These are phyloP conservation scores for Poeciliopsis infans DNA, from an alignment of 2,797 vertebrate species.

Conservation along the genomic window DNA sequence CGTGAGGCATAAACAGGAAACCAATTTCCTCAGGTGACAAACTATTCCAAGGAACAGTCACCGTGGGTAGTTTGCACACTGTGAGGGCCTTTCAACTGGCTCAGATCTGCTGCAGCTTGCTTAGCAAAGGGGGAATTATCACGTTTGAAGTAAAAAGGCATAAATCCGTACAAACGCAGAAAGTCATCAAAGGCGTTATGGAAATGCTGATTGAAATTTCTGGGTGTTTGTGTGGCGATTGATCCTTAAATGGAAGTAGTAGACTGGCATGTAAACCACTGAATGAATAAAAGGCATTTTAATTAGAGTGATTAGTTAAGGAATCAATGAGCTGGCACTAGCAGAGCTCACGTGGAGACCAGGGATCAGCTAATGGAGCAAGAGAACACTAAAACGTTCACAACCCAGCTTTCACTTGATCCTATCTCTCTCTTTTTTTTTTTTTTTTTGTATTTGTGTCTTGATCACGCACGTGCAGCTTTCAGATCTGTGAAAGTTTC, in stretches of 20 bases:
- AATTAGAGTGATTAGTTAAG: constrained; percentile 77
- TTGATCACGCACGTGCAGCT: constrained; percentile 29
- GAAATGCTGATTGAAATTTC: constrained; percentile 37
- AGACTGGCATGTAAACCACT: constrained; percentile 65
- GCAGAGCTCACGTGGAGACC: constrained; percentile 60
- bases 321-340: constrained; percentile 78
- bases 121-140: constrained; percentile 17
- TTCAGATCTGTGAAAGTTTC: constrained; percentile 32
- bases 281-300: constrained; percentile 78
- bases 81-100: constrained; percentile 26
- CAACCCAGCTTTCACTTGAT: constrained; percentile 29
- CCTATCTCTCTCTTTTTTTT: constrained; percentile 29
- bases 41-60: constrained; percentile 59
- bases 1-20: constrained; percentile 66
- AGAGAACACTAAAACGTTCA: constrained; percentile 55
- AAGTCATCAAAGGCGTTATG: neutral
- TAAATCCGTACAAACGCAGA: constrained; percentile 8
- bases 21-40: constrained; percentile 76
- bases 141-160: constrained; percentile 3
- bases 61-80: constrained; percentile 4
- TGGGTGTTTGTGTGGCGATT: constrained; percentile 54
- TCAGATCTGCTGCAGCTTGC: constrained; percentile 4
- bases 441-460: constrained; percentile 15
- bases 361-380: constrained; percentile 69
- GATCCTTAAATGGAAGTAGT: constrained; percentile 61